A percentile compares a stretch with the other conserved stretches of the same genome.
Evolutionary conservation across 1,140 invertebrate genomes (phyloP).

Genomic region (Dysdera silvatica): DNA sequence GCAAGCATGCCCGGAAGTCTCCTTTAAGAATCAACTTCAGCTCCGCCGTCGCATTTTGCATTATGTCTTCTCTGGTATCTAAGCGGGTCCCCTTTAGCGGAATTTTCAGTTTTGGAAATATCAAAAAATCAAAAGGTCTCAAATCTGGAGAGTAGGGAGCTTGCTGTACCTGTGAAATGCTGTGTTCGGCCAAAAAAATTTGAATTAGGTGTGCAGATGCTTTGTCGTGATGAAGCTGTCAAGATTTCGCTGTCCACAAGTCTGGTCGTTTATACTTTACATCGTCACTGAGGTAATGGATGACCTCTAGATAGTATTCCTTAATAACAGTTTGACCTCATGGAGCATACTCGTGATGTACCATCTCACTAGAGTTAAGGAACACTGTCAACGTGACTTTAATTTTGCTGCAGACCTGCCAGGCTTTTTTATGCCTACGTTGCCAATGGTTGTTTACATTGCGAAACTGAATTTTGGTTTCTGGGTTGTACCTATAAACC

Average conservation of each 20-base stretch:
- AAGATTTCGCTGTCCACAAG: not conserved
- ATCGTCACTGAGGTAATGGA: not conserved
- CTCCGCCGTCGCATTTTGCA: too few relatives aligned
- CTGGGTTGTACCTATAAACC: too few relatives aligned
- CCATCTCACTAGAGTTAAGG: not conserved
- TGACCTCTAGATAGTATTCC: not conserved
- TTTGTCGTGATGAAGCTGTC: constrained; percentile 1
- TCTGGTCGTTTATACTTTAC: not conserved
- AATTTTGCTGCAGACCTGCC: not conserved
- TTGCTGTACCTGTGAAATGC: constrained; percentile 34
- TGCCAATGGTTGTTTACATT: too few relatives aligned
- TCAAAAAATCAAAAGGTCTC: constrained; percentile 41
- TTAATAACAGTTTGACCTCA: constrained; percentile 1
- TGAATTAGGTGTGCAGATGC: constrained; percentile 7
- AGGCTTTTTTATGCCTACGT: not conserved
- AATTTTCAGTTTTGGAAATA: constrained; percentile 35
- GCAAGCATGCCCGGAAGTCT: too few relatives aligned
- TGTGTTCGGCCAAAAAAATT: constrained; percentile 33
- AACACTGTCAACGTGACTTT: not conserved
- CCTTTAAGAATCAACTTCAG: too few relatives aligned
- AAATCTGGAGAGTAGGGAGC: constrained; percentile 41
- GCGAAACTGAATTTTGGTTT: not conserved
- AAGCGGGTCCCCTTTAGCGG: too few relatives aligned
- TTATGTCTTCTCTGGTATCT: too few relatives aligned
- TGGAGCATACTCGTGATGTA: constrained; percentile 3